Conservation (phyloP, 2,797 vertebrate genomes). For the Rhinatrema bivittatum region DNA sequence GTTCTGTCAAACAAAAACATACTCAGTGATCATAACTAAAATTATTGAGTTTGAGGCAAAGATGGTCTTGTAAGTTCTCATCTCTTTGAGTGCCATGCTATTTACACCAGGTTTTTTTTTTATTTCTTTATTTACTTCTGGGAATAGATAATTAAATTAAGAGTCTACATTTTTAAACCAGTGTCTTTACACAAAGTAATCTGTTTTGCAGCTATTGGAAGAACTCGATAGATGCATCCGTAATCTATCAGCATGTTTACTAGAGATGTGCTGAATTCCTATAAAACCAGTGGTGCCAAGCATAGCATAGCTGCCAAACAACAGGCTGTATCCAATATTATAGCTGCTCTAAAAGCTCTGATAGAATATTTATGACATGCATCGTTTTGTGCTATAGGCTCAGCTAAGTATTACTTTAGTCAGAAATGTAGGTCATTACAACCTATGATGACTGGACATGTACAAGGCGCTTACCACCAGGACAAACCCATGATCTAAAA, state of each 20-base stretch:
- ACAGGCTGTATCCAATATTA: too few relatives aligned
- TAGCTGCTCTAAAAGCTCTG: too few relatives aligned
- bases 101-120: slow-evolving; percentile 50
- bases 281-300: slow-evolving; percentile 38
- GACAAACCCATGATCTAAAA: too few relatives aligned
- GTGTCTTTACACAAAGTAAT: slow-evolving; percentile 55
- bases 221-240: slow-evolving; percentile 42
- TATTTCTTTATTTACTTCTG: slow-evolving; percentile 51
- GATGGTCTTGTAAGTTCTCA: slow-evolving; percentile 48
- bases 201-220: slow-evolving; percentile 41
- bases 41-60: slow-evolving; percentile 58
- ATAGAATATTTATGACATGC: too few relatives aligned
- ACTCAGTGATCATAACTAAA: slow-evolving; percentile 68
- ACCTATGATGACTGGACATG: too few relatives aligned
- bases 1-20: slow-evolving; percentile 71
- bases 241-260: slow-evolving; percentile 39
- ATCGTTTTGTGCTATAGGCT: too few relatives aligned
- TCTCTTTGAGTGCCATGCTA: slow-evolving; percentile 43
- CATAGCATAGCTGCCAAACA: slow-evolving; percentile 33
- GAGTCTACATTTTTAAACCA: slow-evolving; percentile 52
- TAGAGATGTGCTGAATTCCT: slow-evolving; percentile 22
- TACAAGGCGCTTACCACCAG: too few relatives aligned
- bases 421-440: too few relatives aligned
- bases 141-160: slow-evolving; percentile 66
- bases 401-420: too few relatives aligned